Evolutionary conservation across 2,888 invertebrate species (phyloP).

Genomic region (Polydrusus tereticollis): DNA sequence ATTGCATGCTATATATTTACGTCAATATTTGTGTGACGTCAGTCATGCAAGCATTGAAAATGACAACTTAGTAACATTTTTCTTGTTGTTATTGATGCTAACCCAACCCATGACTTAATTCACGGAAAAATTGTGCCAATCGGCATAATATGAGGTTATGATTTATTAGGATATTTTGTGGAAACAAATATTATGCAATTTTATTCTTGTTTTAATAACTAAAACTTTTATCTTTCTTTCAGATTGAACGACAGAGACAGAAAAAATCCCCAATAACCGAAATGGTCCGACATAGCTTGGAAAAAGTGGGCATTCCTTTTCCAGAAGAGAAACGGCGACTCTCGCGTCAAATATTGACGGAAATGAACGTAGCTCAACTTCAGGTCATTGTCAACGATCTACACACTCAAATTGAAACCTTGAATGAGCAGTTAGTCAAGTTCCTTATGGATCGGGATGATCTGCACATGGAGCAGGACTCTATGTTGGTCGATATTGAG

Average conservation of each 20-base stretch:
- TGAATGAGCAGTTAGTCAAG: constrained; percentile 92
- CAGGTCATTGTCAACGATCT: constrained; percentile 96
- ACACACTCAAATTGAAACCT: constrained; percentile 91
- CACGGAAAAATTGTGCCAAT: too few relatives aligned
- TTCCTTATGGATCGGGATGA: constrained; percentile 94
- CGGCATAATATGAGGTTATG: too few relatives aligned
- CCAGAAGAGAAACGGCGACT: constrained; percentile 87
- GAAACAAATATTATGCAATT: too few relatives aligned
- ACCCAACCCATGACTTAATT: too few relatives aligned
- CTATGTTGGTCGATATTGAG: constrained; percentile 97
- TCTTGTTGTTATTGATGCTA: too few relatives aligned
- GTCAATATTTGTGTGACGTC: too few relatives aligned
- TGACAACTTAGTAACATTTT: too few relatives aligned
- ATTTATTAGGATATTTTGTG: too few relatives aligned
- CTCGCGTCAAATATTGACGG: constrained; percentile 86
- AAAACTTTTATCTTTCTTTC: constrained; percentile 39
- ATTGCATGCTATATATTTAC: too few relatives aligned
- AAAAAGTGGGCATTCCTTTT: constrained; percentile 86
- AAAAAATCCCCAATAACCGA: constrained; percentile 87
- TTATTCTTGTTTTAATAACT: background rate
- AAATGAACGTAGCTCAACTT: constrained; percentile 94
- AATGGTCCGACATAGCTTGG: constrained; percentile 84
- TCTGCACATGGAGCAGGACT: constrained; percentile 97
- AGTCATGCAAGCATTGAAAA: too few relatives aligned
- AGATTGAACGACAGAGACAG: constrained; percentile 77